Evolutionary conservation across 2,888 invertebrate species (phyloP).

Genomic region (Alentia gelatinosa): DNA sequence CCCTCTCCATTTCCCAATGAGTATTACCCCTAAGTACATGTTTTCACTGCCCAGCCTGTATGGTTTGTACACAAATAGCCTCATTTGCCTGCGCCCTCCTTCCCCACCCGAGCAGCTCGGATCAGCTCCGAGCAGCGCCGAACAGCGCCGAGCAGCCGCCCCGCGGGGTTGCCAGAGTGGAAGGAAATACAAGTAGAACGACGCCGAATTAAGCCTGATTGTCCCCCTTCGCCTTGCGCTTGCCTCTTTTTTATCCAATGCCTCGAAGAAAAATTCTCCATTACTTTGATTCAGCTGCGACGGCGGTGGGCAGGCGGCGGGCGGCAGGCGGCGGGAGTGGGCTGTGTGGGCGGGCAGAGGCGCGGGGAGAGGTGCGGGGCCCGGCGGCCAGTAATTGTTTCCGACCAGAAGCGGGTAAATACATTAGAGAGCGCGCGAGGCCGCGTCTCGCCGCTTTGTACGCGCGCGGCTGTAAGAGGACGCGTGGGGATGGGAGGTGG

Average conservation of each 20-base stretch:
- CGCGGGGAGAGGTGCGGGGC: neutral
- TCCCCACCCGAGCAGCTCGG: neutral
- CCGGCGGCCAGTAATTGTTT: conserved; percentile 12
- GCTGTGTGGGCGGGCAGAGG: no score
- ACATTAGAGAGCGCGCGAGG: neutral
- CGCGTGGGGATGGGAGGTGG: neutral
- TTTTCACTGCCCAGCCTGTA: neutral
- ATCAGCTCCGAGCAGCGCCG: neutral
- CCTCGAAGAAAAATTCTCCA: conserved; percentile 38
- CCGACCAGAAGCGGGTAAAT: conserved; percentile 40
- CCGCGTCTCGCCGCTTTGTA: neutral
- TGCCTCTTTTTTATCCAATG: neutral
- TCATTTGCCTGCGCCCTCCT: neutral
- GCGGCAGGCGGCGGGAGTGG: neutral
- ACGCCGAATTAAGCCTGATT: conserved; percentile 42
- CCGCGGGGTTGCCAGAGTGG: neutral
- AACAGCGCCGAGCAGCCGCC: neutral
- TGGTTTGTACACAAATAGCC: conserved; percentile 40
- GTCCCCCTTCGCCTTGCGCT: neutral
- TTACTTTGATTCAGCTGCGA: conserved; percentile 24
- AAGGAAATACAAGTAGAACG: conserved; percentile 43
- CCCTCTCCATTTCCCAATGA: conserved; percentile 20
- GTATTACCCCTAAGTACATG: neutral
- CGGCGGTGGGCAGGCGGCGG: neutral
- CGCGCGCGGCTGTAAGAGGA: neutral